Percentiles rank a stretch among this genome's conserved stretches.
Evolutionary conservation across 2,113 vertebrate genomes (phyloP).

Genomic region (Holacanthus passer): DNA sequence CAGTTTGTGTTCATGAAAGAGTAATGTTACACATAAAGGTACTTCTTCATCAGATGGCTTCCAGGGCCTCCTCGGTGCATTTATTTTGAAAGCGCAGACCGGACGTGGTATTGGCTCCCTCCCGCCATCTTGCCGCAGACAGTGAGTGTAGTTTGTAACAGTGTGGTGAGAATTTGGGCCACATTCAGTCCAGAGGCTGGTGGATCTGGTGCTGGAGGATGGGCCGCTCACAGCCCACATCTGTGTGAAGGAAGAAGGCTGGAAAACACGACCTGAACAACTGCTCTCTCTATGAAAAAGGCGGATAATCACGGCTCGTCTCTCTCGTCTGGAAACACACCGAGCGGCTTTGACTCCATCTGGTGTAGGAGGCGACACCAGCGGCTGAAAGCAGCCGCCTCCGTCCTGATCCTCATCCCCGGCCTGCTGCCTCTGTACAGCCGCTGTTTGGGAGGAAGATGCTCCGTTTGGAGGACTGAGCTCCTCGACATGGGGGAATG

Average conservation of each 20-base stretch:
- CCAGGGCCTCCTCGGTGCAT: fast-evolving
- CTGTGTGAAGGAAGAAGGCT: neutral
- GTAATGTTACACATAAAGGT: neutral
- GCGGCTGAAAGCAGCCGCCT: too few relatives aligned
- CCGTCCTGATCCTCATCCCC: too few relatives aligned
- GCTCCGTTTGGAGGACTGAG: slow-evolving; percentile 29
- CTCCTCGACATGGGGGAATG: slow-evolving; percentile 31
- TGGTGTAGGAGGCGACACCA: slow-evolving; percentile 46
- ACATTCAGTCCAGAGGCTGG: neutral
- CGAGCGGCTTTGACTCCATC: slow-evolving; percentile 49
- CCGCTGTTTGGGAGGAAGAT: slow-evolving; percentile 26
- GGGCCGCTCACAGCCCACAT: neutral
- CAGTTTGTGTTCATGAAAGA: neutral
- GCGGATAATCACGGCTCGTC: neutral
- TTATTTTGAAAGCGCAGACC: slow-evolving; percentile 43
- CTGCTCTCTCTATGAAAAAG: too few relatives aligned
- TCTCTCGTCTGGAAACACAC: slow-evolving; percentile 38
- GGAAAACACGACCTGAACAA: neutral
- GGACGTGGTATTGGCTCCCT: neutral
- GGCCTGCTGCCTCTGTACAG: neutral
- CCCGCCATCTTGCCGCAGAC: neutral
- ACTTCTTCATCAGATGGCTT: neutral
- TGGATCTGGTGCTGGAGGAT: neutral
- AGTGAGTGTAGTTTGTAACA: slow-evolving; percentile 33
- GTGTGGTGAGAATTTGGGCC: slow-evolving; percentile 8